Conservation (phyloP, 2,888 invertebrate genomes). For the Lobophora halterata region DNA sequence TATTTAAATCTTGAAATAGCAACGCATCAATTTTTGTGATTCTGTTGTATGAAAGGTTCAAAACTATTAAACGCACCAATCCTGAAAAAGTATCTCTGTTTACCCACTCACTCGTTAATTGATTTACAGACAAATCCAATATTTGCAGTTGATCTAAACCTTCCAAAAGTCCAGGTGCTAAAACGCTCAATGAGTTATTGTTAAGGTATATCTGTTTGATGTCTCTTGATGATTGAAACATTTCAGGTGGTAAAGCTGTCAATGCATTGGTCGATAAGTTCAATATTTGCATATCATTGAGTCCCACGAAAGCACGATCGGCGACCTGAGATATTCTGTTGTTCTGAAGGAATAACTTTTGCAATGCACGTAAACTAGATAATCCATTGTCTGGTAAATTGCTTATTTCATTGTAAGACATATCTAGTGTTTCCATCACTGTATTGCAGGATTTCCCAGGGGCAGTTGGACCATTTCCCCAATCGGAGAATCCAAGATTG, state of each 20-base stretch:
- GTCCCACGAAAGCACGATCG: conserved; percentile 87
- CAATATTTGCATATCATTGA: conserved; percentile 84
- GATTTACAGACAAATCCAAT: conserved; percentile 87
- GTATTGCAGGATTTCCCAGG: conserved; percentile 86
- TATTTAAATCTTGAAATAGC: conserved; percentile 87
- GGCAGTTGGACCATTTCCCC: conserved; percentile 84
- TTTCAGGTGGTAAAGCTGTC: conserved; percentile 87
- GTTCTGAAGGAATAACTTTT: conserved; percentile 86
- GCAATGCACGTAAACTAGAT: conserved; percentile 85
- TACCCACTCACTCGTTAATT: conserved; percentile 88
- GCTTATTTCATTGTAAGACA: conserved; percentile 87
- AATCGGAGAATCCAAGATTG: conserved; percentile 87
- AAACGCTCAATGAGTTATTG: conserved; percentile 88
- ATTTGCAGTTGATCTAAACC: conserved; percentile 87
- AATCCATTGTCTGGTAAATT: conserved; percentile 86
- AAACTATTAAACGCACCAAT: conserved; percentile 85
- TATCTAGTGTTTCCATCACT: conserved; percentile 85
- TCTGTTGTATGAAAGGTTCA: conserved; percentile 87
- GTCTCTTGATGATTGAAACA: conserved; percentile 87
- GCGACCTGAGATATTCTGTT: conserved; percentile 88
- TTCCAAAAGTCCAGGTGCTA: conserved; percentile 88
- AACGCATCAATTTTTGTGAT: conserved; percentile 86
- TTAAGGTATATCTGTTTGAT: conserved; percentile 87
- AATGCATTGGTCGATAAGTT: conserved; percentile 91
- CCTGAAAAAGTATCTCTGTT: conserved; percentile 89